Percentiles rank a stretch among this genome's conserved stretches.
Evolutionary conservation across 2,888 invertebrate genomes (phyloP).

Genomic region (Flexamia atlantica): DNA sequence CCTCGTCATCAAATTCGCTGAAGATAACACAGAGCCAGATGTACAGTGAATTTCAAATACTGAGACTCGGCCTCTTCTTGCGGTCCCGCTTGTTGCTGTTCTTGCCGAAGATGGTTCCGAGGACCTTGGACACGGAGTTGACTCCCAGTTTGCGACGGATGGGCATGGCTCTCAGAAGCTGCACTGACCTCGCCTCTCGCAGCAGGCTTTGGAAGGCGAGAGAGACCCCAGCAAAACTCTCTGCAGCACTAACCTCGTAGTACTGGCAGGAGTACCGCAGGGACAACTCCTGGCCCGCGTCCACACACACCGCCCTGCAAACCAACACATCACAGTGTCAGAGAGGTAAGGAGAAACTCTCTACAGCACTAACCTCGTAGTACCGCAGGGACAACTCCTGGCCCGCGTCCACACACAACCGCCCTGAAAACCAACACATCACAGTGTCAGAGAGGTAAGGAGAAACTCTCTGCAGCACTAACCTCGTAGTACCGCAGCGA

Average conservation of each 20-base stretch:
- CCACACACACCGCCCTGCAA: conserved; percentile 85
- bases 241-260: conserved; percentile 91
- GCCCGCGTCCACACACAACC: conserved; percentile 88
- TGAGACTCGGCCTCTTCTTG: conserved; percentile 87
- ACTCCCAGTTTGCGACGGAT: conserved; percentile 86
- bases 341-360: conserved; percentile 74
- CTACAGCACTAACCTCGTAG: conserved; percentile 89
- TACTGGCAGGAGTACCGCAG: conserved; percentile 89
- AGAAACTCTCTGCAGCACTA: conserved; percentile 88
- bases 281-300: conserved; percentile 88
- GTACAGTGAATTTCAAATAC: conserved; percentile 78
- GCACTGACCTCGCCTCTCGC: conserved; percentile 87
- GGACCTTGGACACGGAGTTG: conserved; percentile 87
- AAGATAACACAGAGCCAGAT: neutral
- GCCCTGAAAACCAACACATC: conserved; percentile 76
- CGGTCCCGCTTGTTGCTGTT: conserved; percentile 84
- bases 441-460: conserved; percentile 88
- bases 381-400: conserved; percentile 88
- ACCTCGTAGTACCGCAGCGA: conserved; percentile 91
- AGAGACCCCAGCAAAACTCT: conserved; percentile 88
- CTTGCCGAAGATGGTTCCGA: conserved; percentile 89
- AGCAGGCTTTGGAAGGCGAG: conserved; percentile 87
- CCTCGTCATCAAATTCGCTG: neutral
- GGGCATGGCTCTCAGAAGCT: conserved; percentile 82
- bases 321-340: neutral